A percentile compares a stretch with the other conserved stretches of the same genome.
Conservation (phyloP, 2,113 vertebrate species). For the Suncus etruscus region DNA sequence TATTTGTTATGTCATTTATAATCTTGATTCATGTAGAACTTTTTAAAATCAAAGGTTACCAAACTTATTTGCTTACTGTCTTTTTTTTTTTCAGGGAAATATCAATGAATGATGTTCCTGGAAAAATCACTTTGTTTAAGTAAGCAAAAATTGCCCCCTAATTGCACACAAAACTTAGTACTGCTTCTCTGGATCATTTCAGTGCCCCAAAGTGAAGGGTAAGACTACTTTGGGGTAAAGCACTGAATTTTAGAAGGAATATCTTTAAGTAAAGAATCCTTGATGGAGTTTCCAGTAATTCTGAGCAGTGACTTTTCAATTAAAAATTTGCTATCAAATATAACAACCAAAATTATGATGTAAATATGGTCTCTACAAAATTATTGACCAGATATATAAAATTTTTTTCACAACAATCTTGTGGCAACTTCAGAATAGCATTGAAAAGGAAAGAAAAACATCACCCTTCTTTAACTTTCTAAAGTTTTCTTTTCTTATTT, state of each 20-base stretch:
- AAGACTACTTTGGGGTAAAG: not conserved
- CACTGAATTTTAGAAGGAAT: not conserved
- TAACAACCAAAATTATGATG: constrained; percentile 1
- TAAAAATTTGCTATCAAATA: not conserved
- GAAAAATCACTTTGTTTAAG: no score
- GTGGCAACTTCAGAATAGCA: not conserved
- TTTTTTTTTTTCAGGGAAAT: no score
- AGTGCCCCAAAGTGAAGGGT: not conserved
- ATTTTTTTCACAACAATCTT: not conserved
- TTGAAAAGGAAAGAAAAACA: not conserved
- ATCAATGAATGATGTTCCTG: no score
- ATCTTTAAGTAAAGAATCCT: not conserved
- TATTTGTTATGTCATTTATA: not conserved
- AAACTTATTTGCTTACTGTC: no score
- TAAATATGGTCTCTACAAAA: not conserved
- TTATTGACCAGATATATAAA: not conserved
- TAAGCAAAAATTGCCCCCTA: no score
- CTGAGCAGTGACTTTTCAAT: not conserved
- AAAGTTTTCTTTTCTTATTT: not conserved
- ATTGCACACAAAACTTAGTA: no score
- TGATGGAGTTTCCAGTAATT: not conserved
- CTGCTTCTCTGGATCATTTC: no score
- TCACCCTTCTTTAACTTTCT: not conserved
- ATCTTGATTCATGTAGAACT: not conserved
- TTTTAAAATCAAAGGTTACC: no score